Base-by-base conservation (phyloP, 1,140 invertebrate species). In the Contarinia nasturtii region DNA sequence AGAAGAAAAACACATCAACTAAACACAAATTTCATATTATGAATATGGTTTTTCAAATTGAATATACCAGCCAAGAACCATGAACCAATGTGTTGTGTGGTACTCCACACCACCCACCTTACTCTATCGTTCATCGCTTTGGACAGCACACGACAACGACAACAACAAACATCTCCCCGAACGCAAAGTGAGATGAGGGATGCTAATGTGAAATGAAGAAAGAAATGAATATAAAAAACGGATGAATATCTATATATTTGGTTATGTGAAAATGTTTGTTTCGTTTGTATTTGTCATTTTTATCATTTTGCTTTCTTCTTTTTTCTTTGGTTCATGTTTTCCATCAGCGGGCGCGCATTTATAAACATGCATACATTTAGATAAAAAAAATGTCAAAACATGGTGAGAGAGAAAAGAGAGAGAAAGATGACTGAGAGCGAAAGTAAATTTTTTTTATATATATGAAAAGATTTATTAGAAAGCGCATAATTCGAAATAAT, bases 401-500 rank as follows among this genome's bases (percentile, higher is more conserved):
- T 19, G 27, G 10, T 10, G 27, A 27, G 27, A 27, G 27, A 27
- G 10, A 27, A 27, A 27, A 27, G 27, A 27, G 27, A 27, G 27
- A 10, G 27, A 10, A 27, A 27, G 27, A 27, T 27, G 27, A n/a
- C n/a, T n/a, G n/a, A n/a, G n/a, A n/a, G 27, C 10, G 27, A 27
- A 27, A 27, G 10, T 5, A 27, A 27, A 27, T n/a, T n/a, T n/a
- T n/a, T n/a, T n/a, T n/a, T n/a, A n/a, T n/a, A n/a, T n/a, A n/a
- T 27, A 27, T 27, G 27, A 27, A 27, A 27, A 43, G 41, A 43
- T 43, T 43, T 43, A 43, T 43, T 43, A 43, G 41, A 43, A 43
- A 43, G 41, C 27, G 27, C 41, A 43, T 43, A 43, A 43, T 43
- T 43, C 41, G 41, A 43, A 43, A 43, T 43, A 18, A 43, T 43